These are phyloP conservation scores for Ivindomyrus marchei DNA, from an alignment of 2,113 vertebrate species.

Conservation along the genomic window DNA sequence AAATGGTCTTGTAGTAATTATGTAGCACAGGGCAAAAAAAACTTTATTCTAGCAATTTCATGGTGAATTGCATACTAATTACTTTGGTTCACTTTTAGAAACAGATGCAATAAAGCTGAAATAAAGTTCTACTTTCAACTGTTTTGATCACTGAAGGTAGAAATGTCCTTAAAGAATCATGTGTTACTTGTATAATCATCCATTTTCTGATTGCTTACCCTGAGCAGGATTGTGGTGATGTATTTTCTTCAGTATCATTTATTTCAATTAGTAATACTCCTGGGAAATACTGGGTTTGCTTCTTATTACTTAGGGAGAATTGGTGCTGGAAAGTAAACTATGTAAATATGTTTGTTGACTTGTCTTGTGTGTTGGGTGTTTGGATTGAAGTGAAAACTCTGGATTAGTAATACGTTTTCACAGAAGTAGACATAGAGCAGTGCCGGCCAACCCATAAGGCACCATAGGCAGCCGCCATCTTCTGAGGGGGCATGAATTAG, in stretches of 20 bases:
- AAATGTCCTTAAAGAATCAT: neutral
- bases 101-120: neutral
- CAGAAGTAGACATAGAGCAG: neutral
- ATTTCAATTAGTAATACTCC: neutral
- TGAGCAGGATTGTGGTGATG: neutral
- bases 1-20: conserved; percentile 15
- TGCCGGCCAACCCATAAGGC: neutral
- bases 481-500: neutral
- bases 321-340: neutral
- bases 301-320: neutral
- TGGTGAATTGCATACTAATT: neutral
- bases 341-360: neutral
- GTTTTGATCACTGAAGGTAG: neutral
- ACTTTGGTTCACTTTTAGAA: neutral
- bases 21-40: conserved; percentile 19
- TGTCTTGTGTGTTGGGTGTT: neutral
- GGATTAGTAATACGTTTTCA: neutral
- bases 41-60: neutral
- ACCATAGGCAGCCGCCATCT: neutral
- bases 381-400: neutral
- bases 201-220: neutral
- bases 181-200: neutral
- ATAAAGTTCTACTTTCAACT: neutral
- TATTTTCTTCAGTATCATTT: neutral
- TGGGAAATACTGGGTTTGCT: neutral